Conservation (phyloP, 2,797 vertebrate genomes). For the Molothrus ater region DNA sequence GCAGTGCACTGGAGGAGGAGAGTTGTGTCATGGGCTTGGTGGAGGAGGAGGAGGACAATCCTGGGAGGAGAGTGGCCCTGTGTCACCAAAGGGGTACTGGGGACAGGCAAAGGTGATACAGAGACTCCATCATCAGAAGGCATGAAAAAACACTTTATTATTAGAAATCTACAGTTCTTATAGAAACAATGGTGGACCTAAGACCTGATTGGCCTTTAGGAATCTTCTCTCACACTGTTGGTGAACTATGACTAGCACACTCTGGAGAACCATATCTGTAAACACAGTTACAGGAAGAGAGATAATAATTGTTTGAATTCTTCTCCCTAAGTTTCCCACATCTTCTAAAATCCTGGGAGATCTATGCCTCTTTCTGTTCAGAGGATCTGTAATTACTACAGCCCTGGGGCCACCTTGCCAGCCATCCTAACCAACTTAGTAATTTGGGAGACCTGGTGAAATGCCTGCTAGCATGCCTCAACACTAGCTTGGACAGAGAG, state of each 20-base stretch:
- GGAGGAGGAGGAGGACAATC: neutral
- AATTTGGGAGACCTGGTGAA: neutral
- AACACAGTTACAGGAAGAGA: neutral
- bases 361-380: neutral
- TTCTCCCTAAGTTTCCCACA: neutral
- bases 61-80: neutral
- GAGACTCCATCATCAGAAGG: neutral
- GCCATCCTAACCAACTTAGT: accelerated
- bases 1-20: neutral
- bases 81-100: too few relatives aligned
- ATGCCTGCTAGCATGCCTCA: neutral
- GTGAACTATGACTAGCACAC: neutral
- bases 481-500: neutral
- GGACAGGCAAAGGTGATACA: neutral
- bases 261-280: neutral
- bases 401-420: neutral
- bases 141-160: neutral
- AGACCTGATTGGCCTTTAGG: neutral
- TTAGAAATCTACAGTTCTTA: neutral
- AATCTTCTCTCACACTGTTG: neutral
- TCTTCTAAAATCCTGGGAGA: neutral
- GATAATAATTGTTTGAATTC: neutral
- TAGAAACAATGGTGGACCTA: neutral
- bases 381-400: too few relatives aligned
- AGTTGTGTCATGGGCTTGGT: accelerated